These are phyloP conservation scores for Thomomys bottae DNA, from an alignment of 2,113 vertebrate genomes.

Conservation along the genomic window DNA sequence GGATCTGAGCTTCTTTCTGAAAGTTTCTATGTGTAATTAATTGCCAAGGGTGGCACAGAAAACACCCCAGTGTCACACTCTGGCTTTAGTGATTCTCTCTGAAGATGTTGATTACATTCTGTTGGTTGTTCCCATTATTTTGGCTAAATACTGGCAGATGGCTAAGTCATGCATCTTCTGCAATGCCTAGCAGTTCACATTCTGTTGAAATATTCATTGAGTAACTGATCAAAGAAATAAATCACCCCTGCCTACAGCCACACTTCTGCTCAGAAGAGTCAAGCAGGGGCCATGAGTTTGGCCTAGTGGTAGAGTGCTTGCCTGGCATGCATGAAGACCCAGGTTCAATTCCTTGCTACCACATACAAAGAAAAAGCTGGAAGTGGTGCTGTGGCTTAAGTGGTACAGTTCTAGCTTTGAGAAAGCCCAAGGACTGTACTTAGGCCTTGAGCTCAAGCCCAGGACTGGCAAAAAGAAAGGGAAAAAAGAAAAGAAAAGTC, in stretches of 20 bases:
- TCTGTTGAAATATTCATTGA: background rate
- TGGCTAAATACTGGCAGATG: background rate
- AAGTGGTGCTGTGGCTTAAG: no score
- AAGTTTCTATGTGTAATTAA: constrained; percentile 2
- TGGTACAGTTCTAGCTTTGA: no score
- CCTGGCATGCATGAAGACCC: no score
- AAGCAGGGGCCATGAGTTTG: no score
- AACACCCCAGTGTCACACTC: background rate
- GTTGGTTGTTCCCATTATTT: background rate
- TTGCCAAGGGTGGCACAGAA: constrained; percentile 13
- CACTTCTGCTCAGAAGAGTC: background rate
- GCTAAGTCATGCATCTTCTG: background rate
- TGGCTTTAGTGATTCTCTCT: background rate
- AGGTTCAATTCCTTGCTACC: no score
- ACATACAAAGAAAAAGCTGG: no score
- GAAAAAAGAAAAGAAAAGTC: no score
- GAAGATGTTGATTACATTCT: background rate
- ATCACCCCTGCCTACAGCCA: background rate
- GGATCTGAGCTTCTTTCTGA: background rate
- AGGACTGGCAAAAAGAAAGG: no score
- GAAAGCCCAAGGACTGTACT: no score
- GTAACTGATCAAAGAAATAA: background rate
- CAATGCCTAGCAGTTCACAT: background rate
- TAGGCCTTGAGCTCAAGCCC: no score
- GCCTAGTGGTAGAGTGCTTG: no score